Conservation (phyloP, 2,888 invertebrate genomes). For the Pinctada fucata region DNA sequence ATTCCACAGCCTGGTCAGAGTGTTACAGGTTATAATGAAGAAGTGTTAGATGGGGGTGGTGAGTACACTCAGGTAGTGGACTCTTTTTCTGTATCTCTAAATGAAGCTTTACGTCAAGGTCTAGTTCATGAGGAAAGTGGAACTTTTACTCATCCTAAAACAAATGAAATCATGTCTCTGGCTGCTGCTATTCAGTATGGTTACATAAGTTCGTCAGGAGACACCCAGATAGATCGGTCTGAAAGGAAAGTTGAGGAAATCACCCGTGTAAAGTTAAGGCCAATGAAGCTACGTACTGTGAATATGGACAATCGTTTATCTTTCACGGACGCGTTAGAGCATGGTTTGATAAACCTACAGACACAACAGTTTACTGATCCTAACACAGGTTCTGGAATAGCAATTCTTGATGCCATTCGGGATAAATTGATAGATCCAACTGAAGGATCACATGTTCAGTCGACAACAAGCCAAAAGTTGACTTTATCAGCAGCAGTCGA, state of each 20-base stretch:
- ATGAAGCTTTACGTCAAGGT: constrained; percentile 80
- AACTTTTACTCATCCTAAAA: constrained; percentile 81
- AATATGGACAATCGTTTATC: constrained; percentile 57
- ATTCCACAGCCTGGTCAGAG: constrained; percentile 64
- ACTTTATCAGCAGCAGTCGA: constrained; percentile 82
- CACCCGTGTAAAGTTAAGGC: constrained; percentile 38
- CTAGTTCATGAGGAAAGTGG: constrained; percentile 83
- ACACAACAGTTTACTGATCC: constrained; percentile 75
- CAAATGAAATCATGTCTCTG: constrained; percentile 71
- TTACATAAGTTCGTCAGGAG: constrained; percentile 81
- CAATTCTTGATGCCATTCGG: constrained; percentile 90
- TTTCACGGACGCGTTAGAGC: constrained; percentile 86
- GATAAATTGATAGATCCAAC: constrained; percentile 60
- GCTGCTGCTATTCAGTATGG: constrained; percentile 82
- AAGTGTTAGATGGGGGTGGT: constrained; percentile 18
- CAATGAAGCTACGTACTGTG: constrained; percentile 23
- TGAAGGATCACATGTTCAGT: constrained; percentile 31
- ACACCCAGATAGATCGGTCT: constrained; percentile 33
- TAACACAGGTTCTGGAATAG: constrained; percentile 85
- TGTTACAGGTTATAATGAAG: constrained; percentile 30
- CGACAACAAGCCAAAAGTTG: constrained; percentile 42
- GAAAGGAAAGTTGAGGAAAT: constrained; percentile 50
- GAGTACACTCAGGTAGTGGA: background rate
- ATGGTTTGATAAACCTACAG: constrained; percentile 84
- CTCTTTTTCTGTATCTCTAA: constrained; percentile 78